Percentiles rank a stretch among this genome's conserved stretches.
These are phyloP conservation scores for Eupithecia inturbata DNA, from an alignment of 2,888 invertebrate genomes.

Conservation along the genomic window DNA sequence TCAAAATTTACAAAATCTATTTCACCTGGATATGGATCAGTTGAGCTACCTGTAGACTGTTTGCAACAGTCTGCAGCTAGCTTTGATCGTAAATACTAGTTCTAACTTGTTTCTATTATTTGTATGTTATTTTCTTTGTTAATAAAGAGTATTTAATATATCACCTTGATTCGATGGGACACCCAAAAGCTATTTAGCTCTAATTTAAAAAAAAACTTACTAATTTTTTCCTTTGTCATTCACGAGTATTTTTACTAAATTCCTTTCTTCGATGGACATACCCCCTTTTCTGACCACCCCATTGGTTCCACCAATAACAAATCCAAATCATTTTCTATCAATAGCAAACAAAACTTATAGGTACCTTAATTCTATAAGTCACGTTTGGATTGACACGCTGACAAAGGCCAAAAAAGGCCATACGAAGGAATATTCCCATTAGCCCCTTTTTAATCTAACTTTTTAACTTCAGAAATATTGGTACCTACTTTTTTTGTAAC, in stretches of 20 bases:
- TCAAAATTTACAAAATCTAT: background rate
- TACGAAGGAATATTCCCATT: constrained; percentile 6
- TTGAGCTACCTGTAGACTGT: too few species aligned
- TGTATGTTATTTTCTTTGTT: too few species aligned
- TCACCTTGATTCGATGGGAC: background rate
- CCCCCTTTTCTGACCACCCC: background rate
- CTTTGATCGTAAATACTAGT: too few species aligned
- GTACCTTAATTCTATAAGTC: constrained; percentile 67
- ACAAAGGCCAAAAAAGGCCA: constrained; percentile 35
- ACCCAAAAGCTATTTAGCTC: background rate
- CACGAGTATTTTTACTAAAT: background rate
- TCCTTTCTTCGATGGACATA: background rate
- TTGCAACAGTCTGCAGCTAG: too few species aligned
- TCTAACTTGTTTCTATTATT: too few species aligned
- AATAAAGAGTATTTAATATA: too few species aligned
- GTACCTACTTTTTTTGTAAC: background rate
- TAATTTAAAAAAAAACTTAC: background rate
- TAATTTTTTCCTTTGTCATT: background rate
- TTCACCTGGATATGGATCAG: too few species aligned
- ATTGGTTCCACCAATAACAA: constrained; percentile 33
- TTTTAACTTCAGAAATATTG: background rate
- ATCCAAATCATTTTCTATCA: constrained; percentile 43
- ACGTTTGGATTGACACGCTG: constrained; percentile 51
- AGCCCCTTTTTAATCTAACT: background rate
- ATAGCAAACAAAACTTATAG: constrained; percentile 48